Evolutionary conservation across 35 echinoderm and acorn worm species (phyloP).

Genomic region (Apostichopus parvimensis): DNA sequence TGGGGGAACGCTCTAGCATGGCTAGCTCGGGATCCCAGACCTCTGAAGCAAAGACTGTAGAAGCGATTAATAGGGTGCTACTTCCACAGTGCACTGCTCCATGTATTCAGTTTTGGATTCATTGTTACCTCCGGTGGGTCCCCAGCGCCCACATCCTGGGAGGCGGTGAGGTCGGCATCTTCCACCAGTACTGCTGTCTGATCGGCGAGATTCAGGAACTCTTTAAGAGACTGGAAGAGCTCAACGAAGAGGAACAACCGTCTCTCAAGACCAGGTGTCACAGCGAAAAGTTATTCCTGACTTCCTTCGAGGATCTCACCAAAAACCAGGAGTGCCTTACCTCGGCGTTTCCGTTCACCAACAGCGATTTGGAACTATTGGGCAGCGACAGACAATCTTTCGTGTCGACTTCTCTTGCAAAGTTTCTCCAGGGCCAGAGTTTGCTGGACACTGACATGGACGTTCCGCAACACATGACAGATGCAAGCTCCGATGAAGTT

Average conservation of each 20-base stretch:
- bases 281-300: constrained; percentile 73
- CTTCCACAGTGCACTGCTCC: constrained; percentile 57
- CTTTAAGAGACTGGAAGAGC: constrained; percentile 67
- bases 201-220: constrained; percentile 97
- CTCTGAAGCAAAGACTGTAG: background rate
- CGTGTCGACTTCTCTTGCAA: constrained; percentile 76
- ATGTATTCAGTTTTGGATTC: constrained; percentile 92
- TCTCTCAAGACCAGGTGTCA: constrained; percentile 57
- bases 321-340: constrained; percentile 61
- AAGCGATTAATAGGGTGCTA: constrained; percentile 38
- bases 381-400: constrained; percentile 88
- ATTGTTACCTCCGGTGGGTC: constrained; percentile 89
- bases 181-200: constrained; percentile 88
- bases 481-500: constrained; percentile 56
- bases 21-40: background rate
- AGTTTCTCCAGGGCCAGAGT: constrained; percentile 89
- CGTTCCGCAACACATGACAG: background rate
- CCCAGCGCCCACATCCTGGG: constrained; percentile 87
- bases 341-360: constrained; percentile 96
- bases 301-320: constrained; percentile 24
- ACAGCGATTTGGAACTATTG: constrained; percentile 80
- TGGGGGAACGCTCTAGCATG: background rate
- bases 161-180: constrained; percentile 74
- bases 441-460: constrained; percentile 66
- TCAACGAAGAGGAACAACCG: constrained; percentile 49